Percentiles rank a stretch among this genome's conserved stretches.
Evolutionary conservation across 2,113 vertebrate genomes (phyloP).

Genomic region (Mus spicilegus): DNA sequence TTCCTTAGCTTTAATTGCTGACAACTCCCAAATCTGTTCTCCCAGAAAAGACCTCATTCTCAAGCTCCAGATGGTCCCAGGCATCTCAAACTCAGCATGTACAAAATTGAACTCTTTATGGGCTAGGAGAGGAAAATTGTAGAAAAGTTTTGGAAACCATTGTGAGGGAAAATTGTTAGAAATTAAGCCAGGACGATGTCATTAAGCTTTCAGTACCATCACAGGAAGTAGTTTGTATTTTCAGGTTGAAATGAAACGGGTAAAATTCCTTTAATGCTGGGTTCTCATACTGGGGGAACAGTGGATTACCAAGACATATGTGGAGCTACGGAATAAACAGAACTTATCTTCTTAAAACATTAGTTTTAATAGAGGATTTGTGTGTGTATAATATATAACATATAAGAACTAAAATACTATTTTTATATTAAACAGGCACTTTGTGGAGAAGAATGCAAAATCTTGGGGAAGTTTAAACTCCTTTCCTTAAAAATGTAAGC

Average conservation of each 20-base stretch:
- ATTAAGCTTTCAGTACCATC: constrained; percentile 28
- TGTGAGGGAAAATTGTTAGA: constrained; percentile 50
- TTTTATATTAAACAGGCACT: constrained; percentile 42
- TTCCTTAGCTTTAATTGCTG: constrained; percentile 78
- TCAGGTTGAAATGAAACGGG: constrained; percentile 39
- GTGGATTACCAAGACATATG: background rate
- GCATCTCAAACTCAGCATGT: constrained; percentile 68
- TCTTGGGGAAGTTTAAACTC: constrained; percentile 37
- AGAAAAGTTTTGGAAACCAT: constrained; percentile 36
- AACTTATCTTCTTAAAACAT: background rate
- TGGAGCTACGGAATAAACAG: constrained; percentile 28
- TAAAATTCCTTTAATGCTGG: constrained; percentile 34
- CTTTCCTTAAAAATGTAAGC: constrained; percentile 54
- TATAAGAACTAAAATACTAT: constrained; percentile 52
- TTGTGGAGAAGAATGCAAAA: constrained; percentile 47
- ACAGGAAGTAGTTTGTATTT: constrained; percentile 6
- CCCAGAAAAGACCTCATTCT: constrained; percentile 61
- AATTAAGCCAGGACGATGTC: constrained; percentile 44
- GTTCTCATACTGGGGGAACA: background rate
- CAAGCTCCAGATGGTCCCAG: constrained; percentile 66
- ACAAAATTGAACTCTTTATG: constrained; percentile 53
- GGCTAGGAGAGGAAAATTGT: constrained; percentile 19
- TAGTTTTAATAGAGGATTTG: background rate
- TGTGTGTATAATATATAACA: background rate
- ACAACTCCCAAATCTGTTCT: constrained; percentile 77